Evolutionary conservation across 2,888 invertebrate genomes (phyloP), one percentile per base, ranked within the genome.

Genomic region (Fabriciana adippe): DNA sequence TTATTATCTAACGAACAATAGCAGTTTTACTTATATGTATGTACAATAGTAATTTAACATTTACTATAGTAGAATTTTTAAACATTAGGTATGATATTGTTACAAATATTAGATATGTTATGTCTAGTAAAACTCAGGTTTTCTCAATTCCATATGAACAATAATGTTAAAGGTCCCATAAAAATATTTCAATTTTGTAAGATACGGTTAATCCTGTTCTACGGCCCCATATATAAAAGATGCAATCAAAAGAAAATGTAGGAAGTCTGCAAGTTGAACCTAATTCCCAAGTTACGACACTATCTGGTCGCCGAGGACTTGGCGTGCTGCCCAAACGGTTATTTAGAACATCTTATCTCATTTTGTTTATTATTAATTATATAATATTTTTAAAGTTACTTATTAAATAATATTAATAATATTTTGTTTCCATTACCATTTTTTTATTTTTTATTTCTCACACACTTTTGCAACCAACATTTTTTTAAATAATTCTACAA

Each of bases 221-320:
- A 47, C 53, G 61, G 66, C 50, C 55, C 50, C 69, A 67, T 71
- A 67, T 67, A 71, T 69, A 57, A 67, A 47, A 69, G 73, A 74
- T 74, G 72, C 70, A 74, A 75, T 77, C 74, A 75, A 71, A 74
- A 74, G 72, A 75, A 74, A 75, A 74, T 73, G 70, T 74, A 75
- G 74, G 73, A 73, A 74, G 76, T 73, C 73, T 72, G 67, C 70
- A 63, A 72, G 70, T 68, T 67, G 74, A 68, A 73, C 71, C 73
- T 73, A 74, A 72, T 75, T 72, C 71, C 70, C 73, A 64, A 66
- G 65, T 70, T 71, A 69, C 72, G 69, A 72, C 72, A 72, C 60
- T 71, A 72, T 74, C 69, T 71, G 51, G 73, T 69, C 61, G 66
- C 71, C 62, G 64, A 55, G 47, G 70, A 66, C 64, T 72, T 75